These are phyloP conservation scores for Tetragnatha montana DNA, from an alignment of 2,888 invertebrate genomes.

Conservation along the genomic window DNA sequence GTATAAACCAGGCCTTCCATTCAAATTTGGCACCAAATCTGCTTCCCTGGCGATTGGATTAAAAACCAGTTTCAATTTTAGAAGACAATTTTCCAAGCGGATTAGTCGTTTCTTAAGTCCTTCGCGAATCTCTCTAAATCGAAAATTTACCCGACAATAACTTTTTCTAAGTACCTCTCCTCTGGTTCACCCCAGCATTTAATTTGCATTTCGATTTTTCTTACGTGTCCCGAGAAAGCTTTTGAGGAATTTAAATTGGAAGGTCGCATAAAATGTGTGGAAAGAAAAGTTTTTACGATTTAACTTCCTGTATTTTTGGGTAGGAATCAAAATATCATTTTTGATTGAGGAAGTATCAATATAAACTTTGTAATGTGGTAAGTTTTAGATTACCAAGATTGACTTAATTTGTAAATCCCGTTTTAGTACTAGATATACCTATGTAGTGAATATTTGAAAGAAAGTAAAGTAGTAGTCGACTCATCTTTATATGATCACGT, in stretches of 20 bases:
- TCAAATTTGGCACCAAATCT: conserved; percentile 57
- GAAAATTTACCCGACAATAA: conserved; percentile 60
- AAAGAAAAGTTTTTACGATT: background rate
- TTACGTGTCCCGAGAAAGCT: conserved; percentile 21
- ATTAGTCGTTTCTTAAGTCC: conserved; percentile 57
- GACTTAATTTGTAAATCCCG: background rate
- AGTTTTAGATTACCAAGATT: background rate
- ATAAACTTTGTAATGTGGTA: background rate
- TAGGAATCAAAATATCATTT: background rate
- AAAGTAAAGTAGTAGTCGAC: too few species aligned
- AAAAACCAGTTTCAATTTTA: conserved; percentile 62
- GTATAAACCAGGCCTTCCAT: conserved; percentile 36
- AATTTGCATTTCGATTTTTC: conserved; percentile 63
- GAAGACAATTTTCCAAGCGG: conserved; percentile 58
- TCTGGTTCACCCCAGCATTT: conserved; percentile 30
- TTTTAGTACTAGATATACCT: background rate
- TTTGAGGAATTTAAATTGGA: conserved; percentile 47
- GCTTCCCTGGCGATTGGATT: conserved; percentile 47
- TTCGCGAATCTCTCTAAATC: conserved; percentile 40
- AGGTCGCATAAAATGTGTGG: conserved; percentile 21
- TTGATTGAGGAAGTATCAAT: background rate
- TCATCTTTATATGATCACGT: too few species aligned
- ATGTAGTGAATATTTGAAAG: background rate
- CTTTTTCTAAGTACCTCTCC: conserved; percentile 13
- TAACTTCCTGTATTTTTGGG: background rate